Conservation (phyloP, 2,888 invertebrate genomes). For the Ennomos erosarius region DNA sequence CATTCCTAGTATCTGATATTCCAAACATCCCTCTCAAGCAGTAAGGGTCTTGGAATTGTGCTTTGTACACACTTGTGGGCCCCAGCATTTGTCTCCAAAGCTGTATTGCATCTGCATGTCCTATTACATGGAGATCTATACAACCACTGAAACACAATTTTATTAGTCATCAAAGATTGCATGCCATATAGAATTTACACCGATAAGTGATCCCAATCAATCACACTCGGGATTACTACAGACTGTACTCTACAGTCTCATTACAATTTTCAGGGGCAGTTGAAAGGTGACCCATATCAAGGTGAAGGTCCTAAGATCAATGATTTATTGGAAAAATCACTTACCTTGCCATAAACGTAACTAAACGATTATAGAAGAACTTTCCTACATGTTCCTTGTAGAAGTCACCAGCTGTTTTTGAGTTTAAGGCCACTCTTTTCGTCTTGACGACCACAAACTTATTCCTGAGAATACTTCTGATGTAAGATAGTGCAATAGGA, state of each 20-base stretch:
- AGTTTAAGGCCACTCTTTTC: slow-evolving; percentile 86
- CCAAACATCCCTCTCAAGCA: slow-evolving; percentile 94
- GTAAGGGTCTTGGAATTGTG: slow-evolving; percentile 91
- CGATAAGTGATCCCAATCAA: too few species aligned
- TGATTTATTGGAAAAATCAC: slow-evolving; percentile 3
- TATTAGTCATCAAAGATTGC: too few species aligned
- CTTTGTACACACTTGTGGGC: slow-evolving; percentile 94
- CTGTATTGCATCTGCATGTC: slow-evolving; percentile 89
- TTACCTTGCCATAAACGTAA: slow-evolving; percentile 93
- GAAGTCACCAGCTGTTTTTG: slow-evolving; percentile 88
- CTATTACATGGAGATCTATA: slow-evolving; percentile 92
- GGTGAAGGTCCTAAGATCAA: not conserved
- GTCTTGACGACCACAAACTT: slow-evolving; percentile 91
- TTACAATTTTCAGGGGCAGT: too few species aligned
- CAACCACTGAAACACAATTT: slow-evolving; percentile 89
- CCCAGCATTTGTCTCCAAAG: slow-evolving; percentile 95
- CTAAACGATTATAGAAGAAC: slow-evolving; percentile 93
- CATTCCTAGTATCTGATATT: slow-evolving; percentile 97
- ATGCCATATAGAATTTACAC: too few species aligned
- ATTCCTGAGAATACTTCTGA: slow-evolving; percentile 88
- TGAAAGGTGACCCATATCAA: too few species aligned
- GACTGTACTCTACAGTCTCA: too few species aligned
- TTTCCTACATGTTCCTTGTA: slow-evolving; percentile 93
- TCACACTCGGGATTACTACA: too few species aligned
- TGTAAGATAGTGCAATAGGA: slow-evolving; percentile 88